Evolutionary conservation across 2,113 vertebrate species (phyloP), one percentile per base, ranked within the genome.

Genomic region (Camelus dromedarius): DNA sequence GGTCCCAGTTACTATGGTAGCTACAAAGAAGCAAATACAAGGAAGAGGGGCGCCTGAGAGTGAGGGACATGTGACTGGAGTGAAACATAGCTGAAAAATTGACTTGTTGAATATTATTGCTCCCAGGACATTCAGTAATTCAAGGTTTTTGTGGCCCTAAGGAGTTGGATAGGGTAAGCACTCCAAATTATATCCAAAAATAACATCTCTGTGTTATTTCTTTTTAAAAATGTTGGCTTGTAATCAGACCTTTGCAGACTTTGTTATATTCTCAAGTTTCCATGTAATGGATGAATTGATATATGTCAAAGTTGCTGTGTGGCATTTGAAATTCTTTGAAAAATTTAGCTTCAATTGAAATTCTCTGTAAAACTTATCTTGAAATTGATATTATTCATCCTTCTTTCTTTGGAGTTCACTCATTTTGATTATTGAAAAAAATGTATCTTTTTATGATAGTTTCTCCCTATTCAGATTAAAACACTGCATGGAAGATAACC

Each of bases 161-260:
- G 75, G 96, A 96, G 1, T 92, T 97, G 93, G 42, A 67, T 72
- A 94, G 87, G 64, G 28, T 58, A 96, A 96, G 38, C 85, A 96
- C 82, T 96, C 14, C 66, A 93, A 79, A 81, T 92, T 95, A 42
- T 91, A 97, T 87, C 97, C 96, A 94, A 95, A 98, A 97, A 95
- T 96, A 93, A 76, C 79, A 86, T 67, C 90, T 94, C 89, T 95
- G 72, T 96, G 16, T 93, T 56, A 56, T 79, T 95, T 91, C 81
- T 94, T 89, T 94, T 77, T 95, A 77, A 92, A 92, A 89, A 69
- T 76, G 22, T 92, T 96, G 95, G 88, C 35, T 95, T 96, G 79
- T 79, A 97, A 86, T 56, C 87, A 67, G 93, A 52, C 69, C 13
- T 13, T 93, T 93, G 62, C 52, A 82, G 82, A 79, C 80, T 87